Base-by-base conservation (phyloP, 1,140 invertebrate species). In the Cydia pomonella region DNA sequence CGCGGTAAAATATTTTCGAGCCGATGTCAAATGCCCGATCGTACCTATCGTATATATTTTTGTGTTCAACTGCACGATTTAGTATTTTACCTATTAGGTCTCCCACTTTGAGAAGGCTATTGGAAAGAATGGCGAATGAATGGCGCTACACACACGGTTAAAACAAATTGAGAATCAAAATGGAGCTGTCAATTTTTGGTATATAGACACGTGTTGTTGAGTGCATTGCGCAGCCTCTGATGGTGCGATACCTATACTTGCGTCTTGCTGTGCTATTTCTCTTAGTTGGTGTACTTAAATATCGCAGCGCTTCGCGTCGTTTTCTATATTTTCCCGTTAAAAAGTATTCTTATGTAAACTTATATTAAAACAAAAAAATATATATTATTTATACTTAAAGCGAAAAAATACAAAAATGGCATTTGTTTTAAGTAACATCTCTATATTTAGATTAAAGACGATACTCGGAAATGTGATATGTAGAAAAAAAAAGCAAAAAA, bases 401-500 rank as follows among this genome's bases (percentile, higher is more conserved):
- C 75, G 77, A 85, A 87, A 84, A 81, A 79, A 41, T 41, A 73
- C 50, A 84, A 82, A 87, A 84, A 85, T 76, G 79, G 80, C 84
- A 87, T 88, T 83, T 81, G 81, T 81, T 84, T 77, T 85, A 84
- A 83, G 75, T 84, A 80, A 85, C 82, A 75, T 82, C 47, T 73
- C 53, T 74, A 77, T 76, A 79, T 44, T 74, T 90, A 89, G 88
- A 78, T 75, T 89, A 84, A 88, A 85, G 77, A 79, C 84, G 83
- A 90, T 90, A 90, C 87, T 90, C 88, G 80, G 89, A 88, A 92
- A 92, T 92, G 89, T 92, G 89, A 92, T 92, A 90, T 87, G 87
- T 84, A 83, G 82, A 90, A 87, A 87, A 88, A 84, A 77, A 76
- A 75, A 77, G 86, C 86, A 33, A 87, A 91, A 91, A 90, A 87